Percentiles rank a stretch among this genome's conserved stretches.
phyloP scores from a whole-genome alignment of 2,113 vertebrate genomes.

The Probosciger aterrimus region DNA sequence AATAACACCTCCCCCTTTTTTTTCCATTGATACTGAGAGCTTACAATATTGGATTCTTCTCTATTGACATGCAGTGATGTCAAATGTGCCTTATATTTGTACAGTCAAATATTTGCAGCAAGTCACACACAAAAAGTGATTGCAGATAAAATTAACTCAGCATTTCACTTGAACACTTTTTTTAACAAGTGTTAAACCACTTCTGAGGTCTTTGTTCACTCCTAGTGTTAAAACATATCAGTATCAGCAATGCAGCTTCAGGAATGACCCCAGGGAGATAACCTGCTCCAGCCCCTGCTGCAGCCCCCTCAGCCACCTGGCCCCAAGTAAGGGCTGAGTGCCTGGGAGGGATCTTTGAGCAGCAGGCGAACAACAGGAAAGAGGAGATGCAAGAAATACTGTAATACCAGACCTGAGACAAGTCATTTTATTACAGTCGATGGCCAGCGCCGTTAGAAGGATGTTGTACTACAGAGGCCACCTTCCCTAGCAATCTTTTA shows the following conservation, averaged over 20 bases:
- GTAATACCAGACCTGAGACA: background rate
- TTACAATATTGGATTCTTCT: background rate
- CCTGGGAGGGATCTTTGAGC: background rate
- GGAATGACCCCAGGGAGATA: background rate
- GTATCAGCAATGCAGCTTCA: background rate
- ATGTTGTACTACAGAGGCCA: background rate
- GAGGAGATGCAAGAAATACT: background rate
- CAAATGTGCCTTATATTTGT: fast-evolving
- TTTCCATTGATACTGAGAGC: background rate
- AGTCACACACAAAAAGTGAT: background rate
- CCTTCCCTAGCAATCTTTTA: background rate
- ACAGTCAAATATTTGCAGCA: background rate
- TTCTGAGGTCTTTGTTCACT: background rate
- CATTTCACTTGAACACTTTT: background rate
- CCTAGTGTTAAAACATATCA: background rate
- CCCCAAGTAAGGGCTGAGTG: background rate
- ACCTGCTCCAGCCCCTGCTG: background rate
- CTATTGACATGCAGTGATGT: background rate
- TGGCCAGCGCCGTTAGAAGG: background rate
- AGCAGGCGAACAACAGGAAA: background rate
- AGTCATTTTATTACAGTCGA: background rate
- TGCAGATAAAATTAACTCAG: background rate
- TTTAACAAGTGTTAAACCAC: background rate
- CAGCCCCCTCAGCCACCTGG: background rate
- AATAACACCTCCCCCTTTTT: fast-evolving